Evolutionary conservation across 2,888 invertebrate genomes (phyloP), one percentile per base, ranked within the genome.

Genomic region (Stenichneumon culpator): DNA sequence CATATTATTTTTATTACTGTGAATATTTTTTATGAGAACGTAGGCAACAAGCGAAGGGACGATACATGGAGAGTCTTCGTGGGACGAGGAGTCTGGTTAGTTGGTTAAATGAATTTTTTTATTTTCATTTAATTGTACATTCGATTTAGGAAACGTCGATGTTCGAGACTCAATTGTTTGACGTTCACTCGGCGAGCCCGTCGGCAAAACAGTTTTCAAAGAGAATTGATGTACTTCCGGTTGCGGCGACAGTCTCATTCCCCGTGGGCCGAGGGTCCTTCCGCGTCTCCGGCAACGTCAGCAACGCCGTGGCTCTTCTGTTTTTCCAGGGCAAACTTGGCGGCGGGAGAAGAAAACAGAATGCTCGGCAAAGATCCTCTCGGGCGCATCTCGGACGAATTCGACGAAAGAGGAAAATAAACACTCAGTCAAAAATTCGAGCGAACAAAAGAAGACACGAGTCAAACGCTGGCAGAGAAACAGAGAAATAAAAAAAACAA

Each of bases 321-420:
- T 84, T 77, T 79, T 75, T 54, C 73, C 57, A 28, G 39, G 50
- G 75, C 28, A 84, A 79, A 79, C 80, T 84, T 19, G 25, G 28
- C 32, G 72, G 80, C 72, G 70, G 82, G 69, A 50, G 74, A 57
- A 70, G 67, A 32, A 63, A 63, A n/a, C 28, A 70, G 63, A 60
- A 44, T 11, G 74, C 47, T 70, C 63, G 28, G 28, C 25, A 28
- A 22, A 50, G 11, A n/a, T 52, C 67, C 28, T 47, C n/a, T 19
- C 50, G 47, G 28, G 44, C 25, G 50, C 57, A 39, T 6, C 19
- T 36, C 67, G 22, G n/a, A 47, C 47, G 54, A 60, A 39, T 36
- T 39, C 57, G 72, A 57, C 9, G 77, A 36, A 22, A 47, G 25
- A 11, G 44, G 50, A 50, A 60, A 50, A 14, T 7, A 44, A 44